Evolutionary conservation across 2,797 vertebrate species (phyloP).

Genomic region (Neoniphon sammara): DNA sequence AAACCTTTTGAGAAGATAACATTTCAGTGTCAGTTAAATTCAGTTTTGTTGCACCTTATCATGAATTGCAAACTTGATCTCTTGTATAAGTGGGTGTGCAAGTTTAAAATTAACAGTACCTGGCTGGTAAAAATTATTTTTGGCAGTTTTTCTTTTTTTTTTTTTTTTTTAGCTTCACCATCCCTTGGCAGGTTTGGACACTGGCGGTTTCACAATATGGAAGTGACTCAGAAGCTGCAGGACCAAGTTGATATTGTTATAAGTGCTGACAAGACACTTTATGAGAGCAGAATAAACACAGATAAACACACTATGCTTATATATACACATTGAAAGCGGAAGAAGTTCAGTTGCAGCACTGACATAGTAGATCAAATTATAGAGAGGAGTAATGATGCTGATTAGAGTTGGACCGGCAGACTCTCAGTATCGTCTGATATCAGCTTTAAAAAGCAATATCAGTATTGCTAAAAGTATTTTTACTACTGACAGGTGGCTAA

Average conservation of each 20-base stretch:
- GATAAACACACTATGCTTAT: background rate
- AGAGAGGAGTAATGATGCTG: background rate
- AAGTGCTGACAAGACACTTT: background rate
- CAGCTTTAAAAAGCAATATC: too few relatives aligned
- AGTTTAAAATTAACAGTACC: background rate
- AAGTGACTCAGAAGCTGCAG: conserved; percentile 32
- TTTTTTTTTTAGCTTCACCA: conserved; percentile 21
- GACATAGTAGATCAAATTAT: background rate
- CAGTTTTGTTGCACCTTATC: background rate
- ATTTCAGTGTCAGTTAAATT: too few relatives aligned
- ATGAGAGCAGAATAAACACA: background rate
- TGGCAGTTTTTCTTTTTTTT: background rate
- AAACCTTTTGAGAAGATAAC: too few relatives aligned
- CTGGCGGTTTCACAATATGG: conserved; percentile 38
- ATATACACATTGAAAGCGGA: background rate
- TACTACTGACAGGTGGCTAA: too few relatives aligned
- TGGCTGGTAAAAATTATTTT: background rate
- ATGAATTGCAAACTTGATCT: background rate
- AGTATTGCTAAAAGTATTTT: too few relatives aligned
- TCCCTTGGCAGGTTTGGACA: conserved; percentile 12
- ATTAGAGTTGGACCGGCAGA: too few relatives aligned
- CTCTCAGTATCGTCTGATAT: too few relatives aligned
- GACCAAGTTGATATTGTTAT: background rate
- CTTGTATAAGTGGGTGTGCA: background rate
- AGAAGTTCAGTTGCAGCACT: background rate